Evolutionary conservation across 2,888 invertebrate species (phyloP).

Genomic region (Nomada ferruginata): DNA sequence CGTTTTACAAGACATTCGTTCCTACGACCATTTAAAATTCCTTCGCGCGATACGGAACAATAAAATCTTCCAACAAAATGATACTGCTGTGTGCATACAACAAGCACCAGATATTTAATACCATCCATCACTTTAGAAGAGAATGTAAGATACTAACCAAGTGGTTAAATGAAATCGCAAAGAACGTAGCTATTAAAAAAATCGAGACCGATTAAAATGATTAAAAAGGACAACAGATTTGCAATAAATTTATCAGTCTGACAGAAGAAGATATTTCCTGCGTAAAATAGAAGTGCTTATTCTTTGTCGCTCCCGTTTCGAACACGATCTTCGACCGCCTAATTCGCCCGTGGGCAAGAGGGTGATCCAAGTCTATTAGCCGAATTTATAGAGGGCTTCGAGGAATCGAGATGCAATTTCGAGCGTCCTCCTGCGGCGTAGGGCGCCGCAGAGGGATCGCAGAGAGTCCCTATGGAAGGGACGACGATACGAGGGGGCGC

Average conservation of each 20-base stretch:
- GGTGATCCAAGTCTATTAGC: constrained; percentile 62
- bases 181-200: background rate
- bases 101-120: no score
- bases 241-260: background rate
- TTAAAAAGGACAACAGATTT: background rate
- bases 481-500: constrained; percentile 10
- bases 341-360: constrained; percentile 35
- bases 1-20: background rate
- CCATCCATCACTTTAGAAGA: no score
- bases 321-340: constrained; percentile 16
- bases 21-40: background rate
- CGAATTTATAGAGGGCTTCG: constrained; percentile 66
- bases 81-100: no score
- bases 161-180: background rate
- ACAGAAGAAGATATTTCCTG: constrained; percentile 30
- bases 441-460: constrained; percentile 11
- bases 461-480: constrained; percentile 7
- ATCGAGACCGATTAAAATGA: constrained; percentile 8
- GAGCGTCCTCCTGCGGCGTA: constrained; percentile 48
- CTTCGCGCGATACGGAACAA: no score
- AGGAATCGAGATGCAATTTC: constrained; percentile 49
- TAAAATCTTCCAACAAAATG: no score
- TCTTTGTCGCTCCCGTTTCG: constrained; percentile 45
- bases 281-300: background rate
- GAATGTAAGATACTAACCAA: background rate